Evolutionary conservation across 2,113 vertebrate genomes (phyloP).

Genomic region (Megaleporinus macrocephalus): DNA sequence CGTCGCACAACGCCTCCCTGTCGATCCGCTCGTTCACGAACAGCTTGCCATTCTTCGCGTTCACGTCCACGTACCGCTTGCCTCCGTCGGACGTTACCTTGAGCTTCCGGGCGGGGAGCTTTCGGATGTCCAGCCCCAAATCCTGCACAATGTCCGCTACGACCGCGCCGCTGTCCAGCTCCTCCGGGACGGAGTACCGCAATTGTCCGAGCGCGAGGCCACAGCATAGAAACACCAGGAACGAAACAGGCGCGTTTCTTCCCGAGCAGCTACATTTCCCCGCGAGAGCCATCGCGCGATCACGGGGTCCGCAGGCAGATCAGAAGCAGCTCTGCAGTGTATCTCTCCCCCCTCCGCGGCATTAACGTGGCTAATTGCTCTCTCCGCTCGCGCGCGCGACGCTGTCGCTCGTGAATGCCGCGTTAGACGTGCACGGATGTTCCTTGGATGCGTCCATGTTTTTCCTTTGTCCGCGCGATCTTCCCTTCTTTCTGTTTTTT

Average conservation of each 20-base stretch:
- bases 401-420: constrained; percentile 66
- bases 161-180: constrained; percentile 86
- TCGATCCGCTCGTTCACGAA: constrained; percentile 79
- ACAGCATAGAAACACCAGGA: constrained; percentile 75
- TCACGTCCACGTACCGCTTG: constrained; percentile 77
- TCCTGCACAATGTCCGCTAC: constrained; percentile 90
- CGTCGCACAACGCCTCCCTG: constrained; percentile 76
- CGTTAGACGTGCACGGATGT: constrained; percentile 59
- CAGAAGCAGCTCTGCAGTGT: constrained; percentile 76
- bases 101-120: constrained; percentile 81
- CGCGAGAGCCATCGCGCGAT: constrained; percentile 79
- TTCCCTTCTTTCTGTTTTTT: constrained; percentile 4
- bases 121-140: constrained; percentile 88
- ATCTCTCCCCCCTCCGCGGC: constrained; percentile 76
- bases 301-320: constrained; percentile 77
- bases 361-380: constrained; percentile 76
- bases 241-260: constrained; percentile 77
- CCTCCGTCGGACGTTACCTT: constrained; percentile 77
- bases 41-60: constrained; percentile 76
- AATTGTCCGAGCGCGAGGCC: constrained; percentile 84
- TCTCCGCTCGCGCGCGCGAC: constrained; percentile 62
- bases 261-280: constrained; percentile 74
- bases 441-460: constrained; percentile 76
- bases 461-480: constrained; percentile 76
- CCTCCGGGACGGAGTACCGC: constrained; percentile 88